These are phyloP conservation scores for Uria aalge DNA, from an alignment of 2,113 vertebrate species.

Conservation along the genomic window DNA sequence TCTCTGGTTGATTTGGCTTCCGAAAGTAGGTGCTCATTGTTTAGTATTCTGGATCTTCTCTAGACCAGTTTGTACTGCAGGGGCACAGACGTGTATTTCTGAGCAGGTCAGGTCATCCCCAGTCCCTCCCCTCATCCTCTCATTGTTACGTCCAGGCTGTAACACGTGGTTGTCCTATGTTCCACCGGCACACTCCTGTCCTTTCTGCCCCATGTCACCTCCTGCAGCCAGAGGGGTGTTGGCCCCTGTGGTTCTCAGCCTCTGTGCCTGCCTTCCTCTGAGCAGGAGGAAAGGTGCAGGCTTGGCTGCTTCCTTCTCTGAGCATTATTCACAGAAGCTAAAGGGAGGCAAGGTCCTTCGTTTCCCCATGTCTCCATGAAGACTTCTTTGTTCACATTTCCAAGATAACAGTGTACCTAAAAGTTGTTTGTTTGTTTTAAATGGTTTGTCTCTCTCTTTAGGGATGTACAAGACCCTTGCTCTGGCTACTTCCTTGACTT, in stretches of 20 bases:
- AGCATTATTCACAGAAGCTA: not conserved
- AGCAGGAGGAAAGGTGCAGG: not conserved
- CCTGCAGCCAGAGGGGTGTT: not conserved
- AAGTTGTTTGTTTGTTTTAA: not conserved
- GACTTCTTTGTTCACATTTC: not conserved
- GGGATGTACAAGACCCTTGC: no score
- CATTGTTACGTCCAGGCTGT: rapidly evolving
- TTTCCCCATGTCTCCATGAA: not conserved
- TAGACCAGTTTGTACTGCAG: not conserved
- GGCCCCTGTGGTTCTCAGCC: not conserved
- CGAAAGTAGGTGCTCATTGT: not conserved
- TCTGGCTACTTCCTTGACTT: not conserved
- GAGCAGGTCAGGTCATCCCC: not conserved
- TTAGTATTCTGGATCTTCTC: not conserved
- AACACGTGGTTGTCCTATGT: rapidly evolving
- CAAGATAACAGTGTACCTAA: not conserved
- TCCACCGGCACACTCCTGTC: not conserved
- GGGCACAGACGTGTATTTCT: not conserved
- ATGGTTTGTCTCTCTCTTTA: not conserved
- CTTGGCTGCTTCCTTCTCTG: not conserved
- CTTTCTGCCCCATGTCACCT: not conserved
- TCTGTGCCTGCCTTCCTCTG: not conserved
- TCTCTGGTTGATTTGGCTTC: not conserved
- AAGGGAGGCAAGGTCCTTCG: not conserved
- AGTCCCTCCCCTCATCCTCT: not conserved